phyloP scores from a whole-genome alignment of 1,140 invertebrate species.

The Conus ventricosus region DNA sequence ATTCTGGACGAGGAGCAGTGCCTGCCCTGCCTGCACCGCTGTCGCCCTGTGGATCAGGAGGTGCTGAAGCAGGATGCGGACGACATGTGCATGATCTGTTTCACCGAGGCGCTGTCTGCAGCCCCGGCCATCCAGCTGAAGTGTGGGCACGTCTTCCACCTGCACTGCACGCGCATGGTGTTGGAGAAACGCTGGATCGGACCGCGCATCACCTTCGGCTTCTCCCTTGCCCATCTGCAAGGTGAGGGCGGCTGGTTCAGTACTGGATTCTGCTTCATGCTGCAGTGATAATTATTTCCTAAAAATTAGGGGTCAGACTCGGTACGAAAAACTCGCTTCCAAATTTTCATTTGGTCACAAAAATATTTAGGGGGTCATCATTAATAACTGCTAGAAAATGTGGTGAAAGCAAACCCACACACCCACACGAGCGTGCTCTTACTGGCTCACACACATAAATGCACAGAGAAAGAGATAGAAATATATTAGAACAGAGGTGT shows the following conservation, averaged over 20 bases:
- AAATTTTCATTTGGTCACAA: no score
- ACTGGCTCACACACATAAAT: no score
- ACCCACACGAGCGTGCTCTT: no score
- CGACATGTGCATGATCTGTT: constrained; percentile 99
- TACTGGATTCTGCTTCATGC: neutral
- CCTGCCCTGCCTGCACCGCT: constrained; percentile 89
- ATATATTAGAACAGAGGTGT: no score
- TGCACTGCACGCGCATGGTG: constrained; percentile 92
- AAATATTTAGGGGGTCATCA: no score
- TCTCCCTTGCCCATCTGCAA: constrained; percentile 99
- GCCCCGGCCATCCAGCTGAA: constrained; percentile 94
- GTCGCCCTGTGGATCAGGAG: constrained; percentile 59
- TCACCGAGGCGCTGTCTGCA: constrained; percentile 94
- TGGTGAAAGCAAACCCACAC: no score
- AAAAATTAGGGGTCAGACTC: no score
- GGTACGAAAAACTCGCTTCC: no score
- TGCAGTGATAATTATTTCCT: constrained; percentile 8
- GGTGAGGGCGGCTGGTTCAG: constrained; percentile 76
- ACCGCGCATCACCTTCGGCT: constrained; percentile 96
- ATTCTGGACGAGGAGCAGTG: constrained; percentile 88
- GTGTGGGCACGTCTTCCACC: constrained; percentile 97
- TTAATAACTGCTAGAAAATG: no score
- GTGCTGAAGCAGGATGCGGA: constrained; percentile 89
- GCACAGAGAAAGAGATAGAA: no score
- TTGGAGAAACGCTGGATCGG: constrained; percentile 93